Percentiles rank a stretch among this genome's conserved stretches.
Conservation (phyloP, 1,140 invertebrate genomes). For the Conus ventricosus region DNA sequence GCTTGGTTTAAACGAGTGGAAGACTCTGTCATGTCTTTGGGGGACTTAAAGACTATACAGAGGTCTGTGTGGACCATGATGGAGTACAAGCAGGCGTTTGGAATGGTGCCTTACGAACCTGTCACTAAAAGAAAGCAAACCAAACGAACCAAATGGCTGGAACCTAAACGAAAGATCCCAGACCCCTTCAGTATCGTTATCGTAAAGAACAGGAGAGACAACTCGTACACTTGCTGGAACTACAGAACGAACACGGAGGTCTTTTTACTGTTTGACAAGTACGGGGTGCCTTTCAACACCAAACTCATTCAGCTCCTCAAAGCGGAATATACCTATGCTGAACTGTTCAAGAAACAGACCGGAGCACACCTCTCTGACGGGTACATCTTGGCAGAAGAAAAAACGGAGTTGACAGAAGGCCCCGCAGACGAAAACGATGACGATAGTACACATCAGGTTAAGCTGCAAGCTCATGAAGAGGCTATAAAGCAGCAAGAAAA, state of each 20-base stretch:
- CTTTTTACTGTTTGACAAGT: not conserved
- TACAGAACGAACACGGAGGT: constrained; percentile 2
- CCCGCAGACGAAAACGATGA: not conserved
- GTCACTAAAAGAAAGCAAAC: not conserved
- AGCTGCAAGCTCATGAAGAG: too few relatives aligned
- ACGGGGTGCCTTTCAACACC: not conserved
- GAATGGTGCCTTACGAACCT: not conserved
- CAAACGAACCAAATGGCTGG: not conserved
- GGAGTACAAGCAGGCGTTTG: constrained; percentile 7
- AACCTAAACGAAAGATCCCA: not conserved
- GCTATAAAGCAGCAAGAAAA: not conserved
- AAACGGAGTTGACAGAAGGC: too few relatives aligned
- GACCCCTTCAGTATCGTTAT: not conserved
- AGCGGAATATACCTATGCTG: constrained; percentile 19
- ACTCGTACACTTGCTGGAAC: constrained; percentile 12
- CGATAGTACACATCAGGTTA: too few relatives aligned
- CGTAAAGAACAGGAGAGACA: not conserved
- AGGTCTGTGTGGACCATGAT: not conserved
- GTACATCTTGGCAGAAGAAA: constrained; percentile 18
- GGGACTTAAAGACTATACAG: not conserved
- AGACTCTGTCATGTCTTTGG: not conserved
- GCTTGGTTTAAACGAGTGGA: constrained; percentile 13
- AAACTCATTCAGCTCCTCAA: constrained; percentile 13
- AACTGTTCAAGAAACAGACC: not conserved
- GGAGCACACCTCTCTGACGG: not conserved